Base-by-base conservation (phyloP, 2,797 vertebrate genomes). In the Chelidonichthys spinosus region DNA sequence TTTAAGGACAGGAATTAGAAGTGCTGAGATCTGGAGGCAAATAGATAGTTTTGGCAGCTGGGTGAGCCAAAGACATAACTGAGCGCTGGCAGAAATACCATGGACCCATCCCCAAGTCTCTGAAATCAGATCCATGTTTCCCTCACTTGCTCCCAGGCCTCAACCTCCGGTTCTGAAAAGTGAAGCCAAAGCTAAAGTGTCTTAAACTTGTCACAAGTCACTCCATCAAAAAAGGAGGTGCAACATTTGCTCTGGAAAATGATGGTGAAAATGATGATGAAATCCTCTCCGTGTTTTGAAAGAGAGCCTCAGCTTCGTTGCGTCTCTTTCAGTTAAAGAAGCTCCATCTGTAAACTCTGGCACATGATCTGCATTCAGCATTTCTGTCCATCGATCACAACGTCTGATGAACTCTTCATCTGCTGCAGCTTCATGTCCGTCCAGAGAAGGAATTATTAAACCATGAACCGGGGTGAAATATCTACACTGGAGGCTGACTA, bases 341-440 rank as follows among this genome's bases (percentile, higher is more conserved):
- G 70, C 73, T 70, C 15, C 56, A 9, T 78, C 71, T 76, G 78
- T 63, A 56, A 61, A 78, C 63, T 65, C 64, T 61, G 82, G 79
- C 79, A 52, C 63, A n/a, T n/a, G n/a, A n/a, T n/a, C n/a, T n/a
- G n/a, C n/a, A n/a, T n/a, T n/a, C n/a, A n/a, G n/a, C n/a, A n/a
- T n/a, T n/a, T n/a, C n/a, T n/a, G n/a, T n/a, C n/a, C n/a, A 11
- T 46, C 43, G 35, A 79, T 17, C 44, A 4, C 46, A 33, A 37
- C 0, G 11, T 68, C 14, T 64, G 73, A 74, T 62, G 66, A 35
- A 63, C 3, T 42, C 59, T 55, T 53, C 0, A 10, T 78, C 72
- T 55, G 54, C 62, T 59, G 33, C 39, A 32, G 60, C 60, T 14
- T 42, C 35, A 5, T 1, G 3, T n/a, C 39, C 75, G 52, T 14